Base-by-base conservation (phyloP, 2,797 vertebrate species). In the Sardinella longiceps region DNA sequence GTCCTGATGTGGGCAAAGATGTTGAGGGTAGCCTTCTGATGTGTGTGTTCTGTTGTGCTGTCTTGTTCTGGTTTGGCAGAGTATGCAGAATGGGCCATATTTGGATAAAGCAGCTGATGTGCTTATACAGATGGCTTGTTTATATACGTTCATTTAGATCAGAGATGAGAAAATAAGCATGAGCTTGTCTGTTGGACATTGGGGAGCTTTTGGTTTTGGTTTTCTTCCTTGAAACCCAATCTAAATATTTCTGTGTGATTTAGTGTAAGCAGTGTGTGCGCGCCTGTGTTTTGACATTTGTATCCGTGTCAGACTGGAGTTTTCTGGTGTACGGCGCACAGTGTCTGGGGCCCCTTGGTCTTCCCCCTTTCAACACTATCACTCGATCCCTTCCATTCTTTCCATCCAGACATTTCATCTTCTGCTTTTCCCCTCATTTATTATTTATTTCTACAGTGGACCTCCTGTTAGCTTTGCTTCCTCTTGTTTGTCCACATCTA, bases 181-280 rank as follows among this genome's bases (percentile, higher is more conserved):
- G 82, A 4, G 70, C 0, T 1, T 45, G 28, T 81, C 81, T 37
- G 81, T 28, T 81, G 58, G 51, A 33, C 53, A 82, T 70, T 25
- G 81, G 70, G 70, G 37, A 77, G 39, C 33, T 15, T 77, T 70
- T 74, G 33, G 14, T 33, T 18, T 15, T 37, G 74, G 66, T 74
- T 74, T 74, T 74, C 33, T 33, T 1, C 66, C 66, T 74, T 6
- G 66, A 74, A 74, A 37, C 66, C 66, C 66, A 74, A 37, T 74
- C 14, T 74, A 74, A 74, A 74, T 74, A 74, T 74, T 74, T 39
- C 39, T n/a, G 23, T 3, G 37, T 70, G 25, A 53, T 74, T 82
- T 84, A 86, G 77, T 83, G 66, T 70, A 60, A 30, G 58, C 45
- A 60, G 70, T 86, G 82, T 87, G 56, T 60, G 37, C 56, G 77